Base-by-base conservation (phyloP, 2,113 vertebrate genomes). In the Athene noctua region DNA sequence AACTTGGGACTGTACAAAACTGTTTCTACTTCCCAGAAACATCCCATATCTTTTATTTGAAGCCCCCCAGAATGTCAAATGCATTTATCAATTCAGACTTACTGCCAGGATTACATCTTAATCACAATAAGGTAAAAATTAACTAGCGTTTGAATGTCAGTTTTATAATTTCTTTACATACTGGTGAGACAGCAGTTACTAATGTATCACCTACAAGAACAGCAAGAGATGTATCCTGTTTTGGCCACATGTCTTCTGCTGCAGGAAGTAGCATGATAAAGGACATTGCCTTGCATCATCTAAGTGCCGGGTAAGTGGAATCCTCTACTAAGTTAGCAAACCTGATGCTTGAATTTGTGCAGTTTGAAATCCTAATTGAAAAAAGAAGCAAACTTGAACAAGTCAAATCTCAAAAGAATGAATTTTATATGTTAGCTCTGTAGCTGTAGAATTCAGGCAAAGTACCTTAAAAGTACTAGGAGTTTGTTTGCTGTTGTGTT, bases 1-100 rank as follows among this genome's bases (percentile, higher is more conserved):
- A 95, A 92, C 57, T 82, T 14, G 42, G 51, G 42, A 90, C 87
- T n/a, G 40, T 44, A 81, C 66, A 59, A 81, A 97, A 92, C 89
- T 94, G 7, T 75, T 93, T 90, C 40, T 75, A 47, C 54, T 75
- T 92, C 49, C 67, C 18, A 49, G 47, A 67, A 59, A 65, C 26
- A 22, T 51, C 10, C 14, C 3, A 6, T 2, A 30, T 34, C 25
- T 59, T 58, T 46, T 92, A 57, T 58, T 42, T 79, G 59, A 90
- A 87, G 36, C 8, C 23, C n/a, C n/a, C 29, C 17, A 25, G 13
- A 90, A 47, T 26, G 23, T 68, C 46, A 65, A 23, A 55, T 16
- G 17, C 14, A 29, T 85, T 57, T 79, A 51, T 36, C 10, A 72
- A 5, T n/a, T 72, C 59, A 62, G 36, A 63, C 6, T 18, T 77